Conservation (phyloP, 2,113 vertebrate species). For the Steatornis caripensis region DNA sequence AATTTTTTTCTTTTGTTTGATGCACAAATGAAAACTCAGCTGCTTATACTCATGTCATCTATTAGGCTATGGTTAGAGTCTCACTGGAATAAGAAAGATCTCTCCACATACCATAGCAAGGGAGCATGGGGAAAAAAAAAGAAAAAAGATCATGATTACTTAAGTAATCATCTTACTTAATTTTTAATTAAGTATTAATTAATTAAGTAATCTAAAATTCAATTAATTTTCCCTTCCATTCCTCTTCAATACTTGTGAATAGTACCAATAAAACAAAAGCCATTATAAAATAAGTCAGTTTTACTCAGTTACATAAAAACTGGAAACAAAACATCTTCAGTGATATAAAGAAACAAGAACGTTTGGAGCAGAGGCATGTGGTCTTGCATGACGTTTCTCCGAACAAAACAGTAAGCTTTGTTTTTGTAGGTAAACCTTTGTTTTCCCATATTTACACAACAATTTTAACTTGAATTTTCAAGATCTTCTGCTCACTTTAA, state of each 20-base stretch:
- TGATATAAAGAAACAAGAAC: background rate
- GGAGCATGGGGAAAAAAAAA: background rate
- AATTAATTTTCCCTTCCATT: too few species aligned
- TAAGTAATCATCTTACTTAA: too few species aligned
- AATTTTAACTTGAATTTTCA: background rate
- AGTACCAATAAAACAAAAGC: background rate
- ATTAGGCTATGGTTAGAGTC: background rate
- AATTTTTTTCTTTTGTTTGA: background rate
- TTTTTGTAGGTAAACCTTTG: background rate
- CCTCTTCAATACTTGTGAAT: background rate
- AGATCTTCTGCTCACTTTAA: background rate
- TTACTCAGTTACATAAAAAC: background rate
- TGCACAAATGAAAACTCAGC: background rate
- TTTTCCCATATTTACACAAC: background rate
- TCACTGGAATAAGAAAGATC: background rate
- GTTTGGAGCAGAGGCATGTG: background rate
- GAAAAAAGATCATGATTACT: too few species aligned
- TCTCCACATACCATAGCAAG: background rate
- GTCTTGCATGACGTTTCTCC: background rate
- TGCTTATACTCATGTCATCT: background rate
- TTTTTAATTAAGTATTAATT: too few species aligned
- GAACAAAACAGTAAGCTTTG: background rate
- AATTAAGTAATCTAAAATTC: too few species aligned
- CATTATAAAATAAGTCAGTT: background rate
- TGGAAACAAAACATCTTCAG: background rate